Evolutionary conservation across 1,140 invertebrate genomes (phyloP), one percentile per base, ranked within the genome.

Genomic region (Drosophila aff.): DNA sequence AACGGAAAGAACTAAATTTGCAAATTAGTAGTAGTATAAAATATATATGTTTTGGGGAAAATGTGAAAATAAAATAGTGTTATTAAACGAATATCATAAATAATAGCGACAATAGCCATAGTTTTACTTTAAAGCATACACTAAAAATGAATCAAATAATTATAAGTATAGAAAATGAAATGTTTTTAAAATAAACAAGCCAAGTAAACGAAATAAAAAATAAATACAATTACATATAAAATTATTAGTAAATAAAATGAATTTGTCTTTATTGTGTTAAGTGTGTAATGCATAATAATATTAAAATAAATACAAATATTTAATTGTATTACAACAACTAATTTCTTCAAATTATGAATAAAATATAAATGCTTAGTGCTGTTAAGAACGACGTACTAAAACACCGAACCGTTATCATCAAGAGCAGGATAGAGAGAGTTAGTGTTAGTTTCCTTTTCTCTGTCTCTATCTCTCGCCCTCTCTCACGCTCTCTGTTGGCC

Each of bases 401-500:
- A 65, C 11, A 50, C 53, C 38, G 5, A 31, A 38, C 7, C 18
- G 11, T 21, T 16, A 40, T 21, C n/a, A 16, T 10, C 10, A 16
- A 28, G 31, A 53, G 53, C 40, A 10, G 38, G 43, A 59, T 18
- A 43, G 21, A 62, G 31, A 50, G 43, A 57, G 62, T 11, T 13
- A 16, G 16, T 10, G 50, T 11, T 23, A 44, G 47, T 55, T 74
- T 38, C 57, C 26, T 40, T 38, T 2, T 38, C 53, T 55, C 52
- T 40, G 33, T 49, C 46, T 9, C 38, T 23, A 28, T 44, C 62
- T 43, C 59, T 53, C 33, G 18, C 33, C 10, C 52, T 23, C 53
- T 43, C 59, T 44, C 41, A 5, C 26, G 23, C 36, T 46, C 65
- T 55, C 65, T 59, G 58, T 43, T 33, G 59, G 69, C 57, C 69